Conservation (phyloP, 2,797 vertebrate genomes). For the Poecilia velifera region DNA sequence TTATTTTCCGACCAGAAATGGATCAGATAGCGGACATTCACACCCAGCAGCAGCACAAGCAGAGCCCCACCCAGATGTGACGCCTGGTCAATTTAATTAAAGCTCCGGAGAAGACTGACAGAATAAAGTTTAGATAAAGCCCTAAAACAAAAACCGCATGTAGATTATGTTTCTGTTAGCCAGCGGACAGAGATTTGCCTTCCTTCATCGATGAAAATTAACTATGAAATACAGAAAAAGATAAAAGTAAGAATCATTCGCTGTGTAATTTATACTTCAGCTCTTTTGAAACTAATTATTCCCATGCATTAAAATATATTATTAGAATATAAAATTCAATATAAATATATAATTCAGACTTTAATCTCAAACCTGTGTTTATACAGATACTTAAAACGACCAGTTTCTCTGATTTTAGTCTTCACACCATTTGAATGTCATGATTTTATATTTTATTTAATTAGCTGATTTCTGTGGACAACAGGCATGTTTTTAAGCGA, state of each 20-base stretch:
- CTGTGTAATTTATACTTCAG: neutral
- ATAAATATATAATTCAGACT: too few relatives aligned
- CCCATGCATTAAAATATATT: neutral
- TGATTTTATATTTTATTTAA: too few relatives aligned
- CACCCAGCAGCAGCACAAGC: neutral
- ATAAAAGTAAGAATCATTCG: neutral
- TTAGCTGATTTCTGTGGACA: too few relatives aligned
- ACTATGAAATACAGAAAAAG: neutral
- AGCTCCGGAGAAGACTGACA: neutral
- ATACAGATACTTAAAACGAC: too few relatives aligned
- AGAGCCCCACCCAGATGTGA: constrained; percentile 21
- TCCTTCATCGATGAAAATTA: neutral
- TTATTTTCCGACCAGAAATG: neutral
- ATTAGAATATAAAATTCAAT: too few relatives aligned
- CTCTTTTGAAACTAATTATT: neutral
- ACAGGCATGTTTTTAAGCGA: too few relatives aligned
- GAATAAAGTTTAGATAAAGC: neutral
- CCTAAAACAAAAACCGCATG: neutral
- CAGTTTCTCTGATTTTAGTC: too few relatives aligned
- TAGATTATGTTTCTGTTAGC: neutral
- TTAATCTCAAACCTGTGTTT: too few relatives aligned
- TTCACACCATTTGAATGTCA: too few relatives aligned
- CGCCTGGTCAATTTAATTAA: neutral
- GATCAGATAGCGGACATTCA: neutral
- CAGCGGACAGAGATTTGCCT: neutral